phyloP scores from a whole-genome alignment of 2,797 vertebrate genomes.

The Rhodeus uyekii region DNA sequence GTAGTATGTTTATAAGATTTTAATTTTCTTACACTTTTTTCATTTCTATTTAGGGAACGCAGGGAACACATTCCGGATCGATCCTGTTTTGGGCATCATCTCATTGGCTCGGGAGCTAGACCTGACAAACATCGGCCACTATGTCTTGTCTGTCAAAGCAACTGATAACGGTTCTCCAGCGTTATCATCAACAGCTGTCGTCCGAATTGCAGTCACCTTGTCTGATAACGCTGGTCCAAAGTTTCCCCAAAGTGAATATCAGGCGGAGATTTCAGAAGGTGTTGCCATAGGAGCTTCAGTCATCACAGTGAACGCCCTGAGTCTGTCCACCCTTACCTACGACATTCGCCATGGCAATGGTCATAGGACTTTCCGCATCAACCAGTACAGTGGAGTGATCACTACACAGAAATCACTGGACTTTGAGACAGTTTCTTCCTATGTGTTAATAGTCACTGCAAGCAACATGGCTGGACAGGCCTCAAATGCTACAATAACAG shows the following conservation, averaged over 20 bases:
- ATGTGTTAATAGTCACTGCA: slow-evolving; percentile 85
- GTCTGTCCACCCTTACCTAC: slow-evolving; percentile 91
- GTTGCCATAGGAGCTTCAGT: slow-evolving; percentile 87
- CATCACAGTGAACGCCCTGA: slow-evolving; percentile 86
- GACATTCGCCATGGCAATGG: slow-evolving; percentile 88
- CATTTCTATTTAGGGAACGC: slow-evolving; percentile 85
- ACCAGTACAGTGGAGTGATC: slow-evolving; percentile 95
- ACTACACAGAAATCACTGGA: slow-evolving; percentile 86
- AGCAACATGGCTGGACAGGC: slow-evolving; percentile 97
- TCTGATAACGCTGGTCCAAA: slow-evolving; percentile 93
- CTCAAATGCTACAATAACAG: slow-evolving; percentile 85
- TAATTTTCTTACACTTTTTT: slow-evolving; percentile 17
- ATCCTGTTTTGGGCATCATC: slow-evolving; percentile 93
- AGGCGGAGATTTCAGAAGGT: slow-evolving; percentile 89
- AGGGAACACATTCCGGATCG: slow-evolving; percentile 90
- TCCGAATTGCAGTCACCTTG: slow-evolving; percentile 89
- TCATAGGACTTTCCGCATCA: slow-evolving; percentile 85
- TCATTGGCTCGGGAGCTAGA: slow-evolving; percentile 89
- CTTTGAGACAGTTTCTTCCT: slow-evolving; percentile 83
- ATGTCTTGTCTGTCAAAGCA: slow-evolving; percentile 90
- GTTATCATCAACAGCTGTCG: slow-evolving; percentile 87
- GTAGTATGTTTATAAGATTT: neutral
- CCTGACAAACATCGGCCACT: slow-evolving; percentile 86
- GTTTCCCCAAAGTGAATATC: slow-evolving; percentile 90
- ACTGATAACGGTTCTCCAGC: slow-evolving; percentile 88